Conservation (phyloP, 2,113 vertebrate genomes). For the Sciurus niger region DNA sequence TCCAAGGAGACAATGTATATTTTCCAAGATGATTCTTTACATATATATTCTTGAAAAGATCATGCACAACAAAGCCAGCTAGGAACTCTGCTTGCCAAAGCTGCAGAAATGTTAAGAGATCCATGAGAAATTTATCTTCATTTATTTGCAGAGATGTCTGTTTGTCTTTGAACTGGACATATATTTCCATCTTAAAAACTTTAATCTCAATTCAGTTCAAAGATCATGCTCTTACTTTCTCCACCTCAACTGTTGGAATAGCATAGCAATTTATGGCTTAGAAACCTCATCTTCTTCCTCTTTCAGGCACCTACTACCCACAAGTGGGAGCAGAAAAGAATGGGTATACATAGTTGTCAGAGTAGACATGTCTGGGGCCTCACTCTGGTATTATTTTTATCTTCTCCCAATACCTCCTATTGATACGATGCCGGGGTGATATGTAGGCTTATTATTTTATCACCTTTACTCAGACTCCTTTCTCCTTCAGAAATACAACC, state of each 20-base stretch:
- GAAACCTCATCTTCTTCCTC: not conserved
- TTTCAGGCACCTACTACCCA: not conserved
- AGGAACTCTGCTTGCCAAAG: not conserved
- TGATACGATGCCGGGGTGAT: not conserved
- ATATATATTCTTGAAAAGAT: not conserved
- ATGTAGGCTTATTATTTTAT: not conserved
- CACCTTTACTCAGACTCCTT: not conserved
- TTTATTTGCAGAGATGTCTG: not conserved
- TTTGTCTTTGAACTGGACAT: not conserved
- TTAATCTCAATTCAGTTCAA: not conserved
- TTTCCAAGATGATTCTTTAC: not conserved
- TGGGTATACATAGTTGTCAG: not conserved
- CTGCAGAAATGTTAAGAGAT: not conserved
- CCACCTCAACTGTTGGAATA: not conserved
- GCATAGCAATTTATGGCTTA: not conserved
- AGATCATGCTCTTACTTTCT: not conserved
- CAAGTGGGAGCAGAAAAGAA: not conserved
- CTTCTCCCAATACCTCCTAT: not conserved
- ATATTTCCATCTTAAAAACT: not conserved
- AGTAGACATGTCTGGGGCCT: not conserved
- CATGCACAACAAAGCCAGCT: not conserved
- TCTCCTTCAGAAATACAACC: not conserved
- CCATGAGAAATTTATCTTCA: not conserved
- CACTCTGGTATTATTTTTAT: not conserved
- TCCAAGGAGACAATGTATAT: not conserved